Conservation (phyloP, 1,140 invertebrate genomes). For the Macrobrachium rosenbergii region DNA sequence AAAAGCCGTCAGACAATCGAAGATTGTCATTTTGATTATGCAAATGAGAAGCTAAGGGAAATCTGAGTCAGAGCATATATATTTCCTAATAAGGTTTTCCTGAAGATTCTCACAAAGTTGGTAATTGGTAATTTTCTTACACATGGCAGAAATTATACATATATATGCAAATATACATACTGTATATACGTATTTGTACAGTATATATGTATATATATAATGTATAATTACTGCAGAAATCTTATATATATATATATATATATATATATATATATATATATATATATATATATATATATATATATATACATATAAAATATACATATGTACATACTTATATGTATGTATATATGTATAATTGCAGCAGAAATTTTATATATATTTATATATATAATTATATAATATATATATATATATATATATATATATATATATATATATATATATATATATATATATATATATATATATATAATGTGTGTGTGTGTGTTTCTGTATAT, state of each 20-base stretch:
- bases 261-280: constrained; percentile 10
- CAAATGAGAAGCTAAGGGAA: too few relatives aligned
- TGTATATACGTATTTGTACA: constrained; percentile 15
- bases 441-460: constrained; percentile 27
- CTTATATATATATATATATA: background rate
- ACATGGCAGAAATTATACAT: background rate
- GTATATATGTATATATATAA: background rate
- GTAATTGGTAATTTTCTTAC: background rate
- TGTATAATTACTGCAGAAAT: too few relatives aligned
- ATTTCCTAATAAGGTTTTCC: background rate
- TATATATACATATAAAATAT: background rate
- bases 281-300: background rate
- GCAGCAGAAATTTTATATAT: background rate
- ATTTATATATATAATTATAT: background rate
- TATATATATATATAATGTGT: background rate
- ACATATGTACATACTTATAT: too few relatives aligned
- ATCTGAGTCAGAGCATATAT: background rate
- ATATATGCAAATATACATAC: background rate
- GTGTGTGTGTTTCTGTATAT: background rate
- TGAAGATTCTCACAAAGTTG: too few relatives aligned
- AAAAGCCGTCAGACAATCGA: too few relatives aligned
- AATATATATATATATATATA: constrained; percentile 13
- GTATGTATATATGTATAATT: too few relatives aligned
- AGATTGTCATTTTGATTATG: too few relatives aligned
- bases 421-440: constrained; percentile 23